A percentile compares a stretch with the other conserved stretches of the same genome.
phyloP scores from a whole-genome alignment of 2,797 vertebrate species.

The Ceyx erithaca region DNA sequence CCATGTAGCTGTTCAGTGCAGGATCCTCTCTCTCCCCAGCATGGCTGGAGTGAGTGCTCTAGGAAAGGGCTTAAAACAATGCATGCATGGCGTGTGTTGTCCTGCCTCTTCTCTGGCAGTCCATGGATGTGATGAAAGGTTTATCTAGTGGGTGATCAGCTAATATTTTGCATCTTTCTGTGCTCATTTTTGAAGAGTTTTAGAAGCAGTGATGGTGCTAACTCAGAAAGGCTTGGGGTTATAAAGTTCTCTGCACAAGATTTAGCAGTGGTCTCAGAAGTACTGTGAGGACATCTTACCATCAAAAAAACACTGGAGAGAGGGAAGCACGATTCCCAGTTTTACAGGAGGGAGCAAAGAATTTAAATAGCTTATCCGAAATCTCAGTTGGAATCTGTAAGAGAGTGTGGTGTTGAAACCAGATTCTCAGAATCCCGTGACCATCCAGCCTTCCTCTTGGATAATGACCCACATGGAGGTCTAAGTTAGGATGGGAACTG shows the following conservation, averaged over 20 bases:
- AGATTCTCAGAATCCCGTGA: neutral
- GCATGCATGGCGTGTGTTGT: neutral
- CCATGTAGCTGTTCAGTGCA: neutral
- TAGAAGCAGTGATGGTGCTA: neutral
- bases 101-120: neutral
- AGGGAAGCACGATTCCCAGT: neutral
- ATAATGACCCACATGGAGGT: neutral
- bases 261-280: slow-evolving; percentile 16
- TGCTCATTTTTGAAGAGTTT: slow-evolving; percentile 31
- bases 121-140: slow-evolving; percentile 23
- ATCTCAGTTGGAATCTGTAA: neutral
- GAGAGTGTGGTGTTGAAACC: neutral
- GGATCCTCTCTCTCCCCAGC: neutral
- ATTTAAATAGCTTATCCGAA: neutral
- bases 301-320: slow-evolving; percentile 1
- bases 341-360: slow-evolving; percentile 24
- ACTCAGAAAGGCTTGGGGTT: neutral
- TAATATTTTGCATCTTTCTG: slow-evolving; percentile 14
- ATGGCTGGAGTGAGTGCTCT: neutral
- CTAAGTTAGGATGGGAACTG: neutral
- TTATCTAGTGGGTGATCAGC: slow-evolving; percentile 43
- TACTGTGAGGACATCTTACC: neutral
- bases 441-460: slow-evolving; percentile 16
- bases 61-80: slow-evolving; percentile 41
- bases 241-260: neutral